phyloP scores from a whole-genome alignment of 2,113 vertebrate species.

The Festucalex cinctus region DNA sequence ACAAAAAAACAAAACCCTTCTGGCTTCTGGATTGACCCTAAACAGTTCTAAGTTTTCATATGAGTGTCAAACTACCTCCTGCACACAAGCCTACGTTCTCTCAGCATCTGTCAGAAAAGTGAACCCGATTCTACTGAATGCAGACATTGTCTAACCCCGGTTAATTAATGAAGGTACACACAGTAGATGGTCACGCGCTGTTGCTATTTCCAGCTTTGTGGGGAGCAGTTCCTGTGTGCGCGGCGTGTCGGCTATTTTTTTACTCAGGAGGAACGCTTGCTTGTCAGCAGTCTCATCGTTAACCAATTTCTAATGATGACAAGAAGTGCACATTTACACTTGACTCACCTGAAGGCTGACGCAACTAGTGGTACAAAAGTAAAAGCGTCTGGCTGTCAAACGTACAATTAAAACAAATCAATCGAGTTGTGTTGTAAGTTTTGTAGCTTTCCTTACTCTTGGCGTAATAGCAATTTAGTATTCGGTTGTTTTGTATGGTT shows the following conservation, averaged over 20 bases:
- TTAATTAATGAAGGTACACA: slow-evolving; percentile 34
- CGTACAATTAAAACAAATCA: not conserved
- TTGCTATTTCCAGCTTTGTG: slow-evolving; percentile 8
- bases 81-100: slow-evolving; percentile 30
- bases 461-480: not conserved
- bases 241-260: not conserved
- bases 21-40: slow-evolving; percentile 13
- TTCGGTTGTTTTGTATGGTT: not conserved
- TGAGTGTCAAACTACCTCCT: slow-evolving; percentile 31
- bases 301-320: not conserved
- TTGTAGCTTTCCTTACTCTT: not conserved
- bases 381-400: not conserved
- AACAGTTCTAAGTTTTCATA: slow-evolving; percentile 40
- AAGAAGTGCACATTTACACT: not conserved
- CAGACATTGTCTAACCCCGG: slow-evolving; percentile 17
- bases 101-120: slow-evolving; percentile 44
- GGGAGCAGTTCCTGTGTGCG: slow-evolving; percentile 7
- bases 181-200: slow-evolving; percentile 6
- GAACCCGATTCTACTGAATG: slow-evolving; percentile 24
- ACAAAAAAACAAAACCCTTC: slow-evolving; percentile 7
- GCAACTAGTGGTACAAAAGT: not conserved
- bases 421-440: not conserved
- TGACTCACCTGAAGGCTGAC: not conserved
- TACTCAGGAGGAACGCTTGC: not conserved
- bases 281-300: not conserved